Conservation (phyloP, 2,888 invertebrate genomes). For the Chrysolina americana region DNA sequence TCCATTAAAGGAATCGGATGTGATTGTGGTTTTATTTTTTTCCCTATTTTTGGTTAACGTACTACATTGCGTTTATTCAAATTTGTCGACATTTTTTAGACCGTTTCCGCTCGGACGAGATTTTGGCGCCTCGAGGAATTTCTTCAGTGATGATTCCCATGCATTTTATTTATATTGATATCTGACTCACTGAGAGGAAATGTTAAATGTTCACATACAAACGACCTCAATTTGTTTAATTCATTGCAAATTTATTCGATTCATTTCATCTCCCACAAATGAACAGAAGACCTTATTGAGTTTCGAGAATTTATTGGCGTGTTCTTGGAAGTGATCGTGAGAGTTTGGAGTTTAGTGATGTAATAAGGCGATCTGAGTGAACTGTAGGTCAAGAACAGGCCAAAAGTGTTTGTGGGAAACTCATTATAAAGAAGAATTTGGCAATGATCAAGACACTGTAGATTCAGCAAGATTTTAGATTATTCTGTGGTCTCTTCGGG, state of each 20-base stretch:
- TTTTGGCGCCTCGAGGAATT: conserved; percentile 43
- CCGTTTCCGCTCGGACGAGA: conserved; percentile 37
- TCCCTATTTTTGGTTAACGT: conserved; percentile 14
- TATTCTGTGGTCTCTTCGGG: no score
- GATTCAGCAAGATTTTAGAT: neutral
- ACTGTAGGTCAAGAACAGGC: conserved; percentile 17
- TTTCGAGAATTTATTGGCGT: neutral
- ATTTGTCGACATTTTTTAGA: conserved; percentile 36
- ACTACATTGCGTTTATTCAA: conserved; percentile 27
- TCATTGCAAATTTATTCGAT: conserved; percentile 17
- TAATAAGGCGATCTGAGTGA: neutral
- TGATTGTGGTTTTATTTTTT: conserved; percentile 48
- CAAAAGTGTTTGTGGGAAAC: neutral
- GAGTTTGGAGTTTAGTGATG: conserved; percentile 1
- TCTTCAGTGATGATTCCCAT: conserved; percentile 44
- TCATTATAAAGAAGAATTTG: neutral
- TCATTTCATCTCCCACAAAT: conserved; percentile 10
- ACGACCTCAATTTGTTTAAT: conserved; percentile 1
- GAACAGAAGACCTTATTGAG: neutral
- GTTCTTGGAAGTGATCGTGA: neutral
- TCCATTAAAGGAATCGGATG: conserved; percentile 50
- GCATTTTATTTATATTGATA: conserved; percentile 25
- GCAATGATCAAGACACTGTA: neutral
- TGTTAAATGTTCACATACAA: conserved; percentile 2
- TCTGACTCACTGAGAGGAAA: conserved; percentile 11